Conservation (phyloP, 2,113 vertebrate genomes). For the Alouatta palliata region DNA sequence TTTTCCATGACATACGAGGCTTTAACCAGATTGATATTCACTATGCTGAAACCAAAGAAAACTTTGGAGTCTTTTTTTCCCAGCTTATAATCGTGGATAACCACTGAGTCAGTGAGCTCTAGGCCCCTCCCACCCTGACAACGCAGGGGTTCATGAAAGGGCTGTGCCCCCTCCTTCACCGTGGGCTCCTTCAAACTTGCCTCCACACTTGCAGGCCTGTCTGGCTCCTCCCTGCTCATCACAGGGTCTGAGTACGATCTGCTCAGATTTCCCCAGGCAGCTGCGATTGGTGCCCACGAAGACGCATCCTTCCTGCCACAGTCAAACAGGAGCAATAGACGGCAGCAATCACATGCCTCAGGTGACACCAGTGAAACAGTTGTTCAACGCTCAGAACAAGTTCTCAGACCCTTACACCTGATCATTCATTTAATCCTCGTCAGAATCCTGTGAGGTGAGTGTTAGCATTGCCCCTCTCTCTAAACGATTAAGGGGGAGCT, state of each 20-base stretch:
- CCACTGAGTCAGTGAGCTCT: not conserved
- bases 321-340: not conserved
- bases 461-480: not conserved
- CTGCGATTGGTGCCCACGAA: not conserved
- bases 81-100: not conserved
- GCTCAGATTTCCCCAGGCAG: not conserved
- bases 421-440: not conserved
- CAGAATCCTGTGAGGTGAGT: too few relatives aligned
- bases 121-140: too few relatives aligned
- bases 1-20: not conserved
- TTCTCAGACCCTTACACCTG: not conserved
- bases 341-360: not conserved
- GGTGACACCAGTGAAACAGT: rapidly evolving
- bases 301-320: not conserved
- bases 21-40: not conserved
- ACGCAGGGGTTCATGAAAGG: not conserved
- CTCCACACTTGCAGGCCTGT: rapidly evolving
- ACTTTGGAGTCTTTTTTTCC: not conserved
- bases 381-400: not conserved
- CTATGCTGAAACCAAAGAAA: not conserved
- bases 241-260: not conserved
- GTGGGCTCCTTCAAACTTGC: not conserved
- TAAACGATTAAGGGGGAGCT: not conserved
- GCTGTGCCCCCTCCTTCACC: not conserved
- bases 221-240: not conserved